Base-by-base conservation (phyloP, 2,113 vertebrate genomes). In the Spilogale gracilis region DNA sequence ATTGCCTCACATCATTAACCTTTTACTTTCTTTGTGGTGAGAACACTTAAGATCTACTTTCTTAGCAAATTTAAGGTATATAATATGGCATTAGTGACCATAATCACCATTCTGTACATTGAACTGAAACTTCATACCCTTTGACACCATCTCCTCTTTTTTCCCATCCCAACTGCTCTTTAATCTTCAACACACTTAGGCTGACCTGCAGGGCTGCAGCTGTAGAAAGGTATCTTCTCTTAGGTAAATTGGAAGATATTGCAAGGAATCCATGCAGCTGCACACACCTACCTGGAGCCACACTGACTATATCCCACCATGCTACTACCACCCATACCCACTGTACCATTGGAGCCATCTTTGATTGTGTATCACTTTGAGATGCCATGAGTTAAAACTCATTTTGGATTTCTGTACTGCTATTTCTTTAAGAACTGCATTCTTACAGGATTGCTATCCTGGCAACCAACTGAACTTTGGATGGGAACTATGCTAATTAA, bases 311-410 rank as follows among this genome's bases (percentile, higher is more conserved):
- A 23, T 25, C 9, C 18, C 25, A 43, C 9, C 45, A 18, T 6
- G 18, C 4, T 4, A 7, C 23, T 8, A 23, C 9, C 74, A 48
- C 5, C 32, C 27, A 9, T 16, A 63, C 9, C 13, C 25, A 6
- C 32, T 0, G 5, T 9, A 4, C 43, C 3, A 2, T 0, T 32
- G 38, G 52, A 63, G 38, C 43, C 58, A 21, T 21, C 16, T 38
- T 43, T 30, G 63, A 38, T 13, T 54, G 2, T 12, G 13, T 7
- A 14, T 45, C 76, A 13, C 38, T 6, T 87, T 90, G 10, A 16
- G 11, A 76, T 54, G 45, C 2, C 58, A 5, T 18, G 58, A 25
- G 23, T 87, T 58, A 30, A 43, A 87, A 87, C 50, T 87, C 63
- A 20, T 10, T 14, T 45, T 45, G 52, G n/a, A 30, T 52, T 25